Base-by-base conservation (phyloP, 2,113 vertebrate genomes). In the Vanacampus margaritifer region DNA sequence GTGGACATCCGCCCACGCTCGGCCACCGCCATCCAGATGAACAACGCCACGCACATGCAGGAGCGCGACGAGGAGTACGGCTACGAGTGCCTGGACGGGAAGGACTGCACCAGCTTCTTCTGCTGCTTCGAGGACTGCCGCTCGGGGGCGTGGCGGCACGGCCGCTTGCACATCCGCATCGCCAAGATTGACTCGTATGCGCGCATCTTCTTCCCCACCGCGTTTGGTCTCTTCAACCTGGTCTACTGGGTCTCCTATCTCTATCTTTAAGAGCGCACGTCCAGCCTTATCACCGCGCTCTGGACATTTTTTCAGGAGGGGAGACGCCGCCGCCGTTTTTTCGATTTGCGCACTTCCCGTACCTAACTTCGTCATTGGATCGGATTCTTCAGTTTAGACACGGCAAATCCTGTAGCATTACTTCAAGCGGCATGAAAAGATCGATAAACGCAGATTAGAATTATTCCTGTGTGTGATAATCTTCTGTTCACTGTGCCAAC, bases 71-170 rank as follows among this genome's bases (percentile, higher is more conserved):
- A 99, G 78, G 97, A 99, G 64, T 98, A 97, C 0, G 97, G 97
- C 0, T 99, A 98, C 0, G 97, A 99, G 66, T 99, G 97, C 88
- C 94, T 99, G 7, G 97, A 99, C 7, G 97, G 97, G 72, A 99
- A 99, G 90, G 97, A 99, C 95, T 99, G 97, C 92, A 94, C 97
- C 90, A 98, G 96, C 78, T 99, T 99, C 90, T 99, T 99, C 88
- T 99, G 97, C 92, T 99, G 97, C 83, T 99, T 99, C 51, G 96
- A 99, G 80, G 97, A 99, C 76, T 99, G 97, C 78, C 94, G 96
- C 88, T 97, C 97, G 0, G 97, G 97, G 65, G 96, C 97, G 0
- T 99, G 97, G 97, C 82, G 97, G 75, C 96, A 98, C 0, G 97
- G 97, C 60, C 92, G 97, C 64, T 93, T 99, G 93, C 97, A 99